Conservation (phyloP, 1,140 invertebrate genomes). For the Tetramorium simillimum region DNA sequence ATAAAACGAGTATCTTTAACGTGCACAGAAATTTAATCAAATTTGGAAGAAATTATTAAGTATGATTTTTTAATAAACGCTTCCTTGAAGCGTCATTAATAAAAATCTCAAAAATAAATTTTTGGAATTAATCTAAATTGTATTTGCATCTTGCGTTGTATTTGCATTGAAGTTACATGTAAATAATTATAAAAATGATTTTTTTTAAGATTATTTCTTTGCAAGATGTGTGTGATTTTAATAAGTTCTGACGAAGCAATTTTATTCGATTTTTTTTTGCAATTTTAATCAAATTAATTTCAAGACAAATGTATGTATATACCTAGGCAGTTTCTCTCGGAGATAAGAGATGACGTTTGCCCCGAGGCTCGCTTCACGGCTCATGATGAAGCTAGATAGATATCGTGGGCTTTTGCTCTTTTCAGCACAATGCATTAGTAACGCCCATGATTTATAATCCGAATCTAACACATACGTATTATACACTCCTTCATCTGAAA, state of each 20-base stretch:
- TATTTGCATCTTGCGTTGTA: neutral
- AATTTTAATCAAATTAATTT: neutral
- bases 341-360: conserved; percentile 87
- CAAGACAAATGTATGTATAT: conserved; percentile 9
- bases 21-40: neutral
- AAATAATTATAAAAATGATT: neutral
- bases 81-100: neutral
- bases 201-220: neutral
- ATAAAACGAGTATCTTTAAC: neutral
- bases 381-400: conserved; percentile 93
- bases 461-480: conserved; percentile 95
- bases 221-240: neutral
- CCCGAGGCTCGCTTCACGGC: conserved; percentile 87
- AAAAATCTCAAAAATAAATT: neutral
- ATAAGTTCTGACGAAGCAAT: conserved; percentile 9
- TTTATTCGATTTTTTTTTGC: neutral
- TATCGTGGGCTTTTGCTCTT: conserved; percentile 92
- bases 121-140: neutral
- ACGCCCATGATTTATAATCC: conserved; percentile 92
- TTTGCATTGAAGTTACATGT: neutral
- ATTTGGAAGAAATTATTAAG: neutral
- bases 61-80: neutral
- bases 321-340: conserved; percentile 87
- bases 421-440: conserved; percentile 94
- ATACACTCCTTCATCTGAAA: conserved; percentile 94